These are phyloP conservation scores for Caenorhabditis sp. DNA, from an alignment of 2,888 invertebrate species.

Conservation along the genomic window DNA sequence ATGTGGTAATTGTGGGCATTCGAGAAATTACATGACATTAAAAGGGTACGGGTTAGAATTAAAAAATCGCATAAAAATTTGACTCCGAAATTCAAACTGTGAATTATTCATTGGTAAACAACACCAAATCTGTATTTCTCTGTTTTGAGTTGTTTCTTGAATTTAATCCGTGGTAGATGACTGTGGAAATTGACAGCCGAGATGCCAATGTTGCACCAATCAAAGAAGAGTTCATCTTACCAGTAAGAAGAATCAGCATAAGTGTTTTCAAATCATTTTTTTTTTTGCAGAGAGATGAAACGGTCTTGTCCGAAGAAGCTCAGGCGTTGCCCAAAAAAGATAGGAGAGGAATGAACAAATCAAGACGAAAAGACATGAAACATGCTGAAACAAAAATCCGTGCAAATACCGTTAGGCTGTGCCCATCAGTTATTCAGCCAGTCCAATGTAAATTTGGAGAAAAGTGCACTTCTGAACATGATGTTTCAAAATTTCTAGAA, in stretches of 20 bases:
- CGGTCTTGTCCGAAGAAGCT: slow-evolving; percentile 19
- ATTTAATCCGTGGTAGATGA: neutral
- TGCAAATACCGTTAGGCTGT: slow-evolving; percentile 43
- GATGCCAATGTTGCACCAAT: slow-evolving; percentile 42
- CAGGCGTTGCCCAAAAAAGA: slow-evolving; percentile 35
- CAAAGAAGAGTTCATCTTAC: slow-evolving; percentile 40
- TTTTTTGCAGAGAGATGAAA: slow-evolving; percentile 28
- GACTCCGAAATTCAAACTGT: neutral
- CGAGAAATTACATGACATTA: slow-evolving; percentile 34
- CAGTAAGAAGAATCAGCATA: slow-evolving; percentile 12
- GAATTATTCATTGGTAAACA: neutral
- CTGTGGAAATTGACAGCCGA: slow-evolving; percentile 4
- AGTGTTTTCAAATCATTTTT: slow-evolving; percentile 1
- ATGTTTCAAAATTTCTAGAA: slow-evolving; percentile 41
- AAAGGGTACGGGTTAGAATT: slow-evolving; percentile 31
- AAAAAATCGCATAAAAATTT: slow-evolving; percentile 4
- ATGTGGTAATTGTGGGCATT: slow-evolving; percentile 29
- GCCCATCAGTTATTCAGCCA: slow-evolving; percentile 48
- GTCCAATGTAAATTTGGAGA: slow-evolving; percentile 62
- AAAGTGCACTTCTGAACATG: slow-evolving; percentile 64
- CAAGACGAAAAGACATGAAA: slow-evolving; percentile 49
- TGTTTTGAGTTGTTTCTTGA: neutral
- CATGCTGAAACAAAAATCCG: slow-evolving; percentile 52
- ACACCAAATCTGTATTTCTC: neutral
- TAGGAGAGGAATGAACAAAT: slow-evolving; percentile 39